These are phyloP conservation scores for Eunapius fragilis DNA, from an alignment of 37 sponge, comb jelly and placozoan species.

Conservation along the genomic window DNA sequence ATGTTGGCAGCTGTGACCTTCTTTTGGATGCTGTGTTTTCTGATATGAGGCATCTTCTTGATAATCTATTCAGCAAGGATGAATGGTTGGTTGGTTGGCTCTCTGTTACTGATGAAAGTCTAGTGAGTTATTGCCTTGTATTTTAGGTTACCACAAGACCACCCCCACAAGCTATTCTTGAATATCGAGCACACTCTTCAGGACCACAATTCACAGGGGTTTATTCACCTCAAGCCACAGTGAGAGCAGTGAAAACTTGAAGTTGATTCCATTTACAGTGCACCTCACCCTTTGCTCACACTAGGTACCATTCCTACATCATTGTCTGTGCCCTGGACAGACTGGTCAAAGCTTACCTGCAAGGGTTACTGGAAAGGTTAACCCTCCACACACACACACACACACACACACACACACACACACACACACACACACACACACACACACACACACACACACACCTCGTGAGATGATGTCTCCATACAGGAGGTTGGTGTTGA, in stretches of 20 bases:
- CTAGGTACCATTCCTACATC: constrained; percentile 58
- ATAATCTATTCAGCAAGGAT: constrained; percentile 49
- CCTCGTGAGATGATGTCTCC: no score
- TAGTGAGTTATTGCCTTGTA: background rate
- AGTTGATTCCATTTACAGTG: background rate
- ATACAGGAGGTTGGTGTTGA: constrained; percentile 57
- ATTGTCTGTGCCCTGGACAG: constrained; percentile 72
- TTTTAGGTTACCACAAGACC: constrained; percentile 23
- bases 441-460: constrained; percentile 1
- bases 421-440: background rate
- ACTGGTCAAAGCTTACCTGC: constrained; percentile 49
- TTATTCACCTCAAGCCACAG: constrained; percentile 56
- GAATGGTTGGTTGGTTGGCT: constrained; percentile 40
- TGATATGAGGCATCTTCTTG: constrained; percentile 49
- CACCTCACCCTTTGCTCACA: background rate
- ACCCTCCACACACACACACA: background rate
- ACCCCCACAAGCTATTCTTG: constrained; percentile 22
- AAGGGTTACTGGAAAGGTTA: constrained; percentile 72
- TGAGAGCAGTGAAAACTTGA: constrained; percentile 46
- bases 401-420: background rate
- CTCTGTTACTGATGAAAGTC: no score
- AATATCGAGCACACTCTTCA: constrained; percentile 54
- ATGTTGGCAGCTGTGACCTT: constrained; percentile 52
- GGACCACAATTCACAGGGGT: constrained; percentile 60
- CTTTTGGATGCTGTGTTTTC: constrained; percentile 55